A percentile compares a stretch with the other conserved stretches of the same genome.
Evolutionary conservation across 1,140 invertebrate species (phyloP).

Genomic region (Ceratosolen solmsi): DNA sequence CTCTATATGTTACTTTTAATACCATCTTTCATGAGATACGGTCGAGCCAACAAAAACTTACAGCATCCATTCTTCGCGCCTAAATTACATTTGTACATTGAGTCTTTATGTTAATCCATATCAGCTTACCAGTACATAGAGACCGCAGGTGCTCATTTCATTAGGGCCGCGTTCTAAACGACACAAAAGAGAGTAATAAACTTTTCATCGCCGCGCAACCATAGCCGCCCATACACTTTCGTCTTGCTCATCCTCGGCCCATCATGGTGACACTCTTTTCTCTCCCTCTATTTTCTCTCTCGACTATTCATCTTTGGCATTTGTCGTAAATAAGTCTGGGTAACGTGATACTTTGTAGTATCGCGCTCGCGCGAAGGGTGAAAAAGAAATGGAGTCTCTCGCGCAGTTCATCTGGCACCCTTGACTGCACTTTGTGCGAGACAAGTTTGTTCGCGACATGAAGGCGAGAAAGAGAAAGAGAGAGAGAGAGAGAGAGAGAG

Average conservation of each 20-base stretch:
- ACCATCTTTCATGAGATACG: too few relatives aligned
- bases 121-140: not conserved
- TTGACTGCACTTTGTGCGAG: not conserved
- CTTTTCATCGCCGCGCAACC: constrained; percentile 33
- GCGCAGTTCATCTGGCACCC: constrained; percentile 43
- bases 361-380: constrained; percentile 51
- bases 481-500: not conserved
- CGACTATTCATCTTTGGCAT: constrained; percentile 30
- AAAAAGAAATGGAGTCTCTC: constrained; percentile 35
- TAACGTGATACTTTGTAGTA: constrained; percentile 51
- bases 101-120: not conserved
- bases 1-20: too few relatives aligned
- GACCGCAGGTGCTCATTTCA: constrained; percentile 25
- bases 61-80: too few relatives aligned
- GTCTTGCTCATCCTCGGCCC: not conserved
- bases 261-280: not conserved
- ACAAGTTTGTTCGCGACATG: too few relatives aligned
- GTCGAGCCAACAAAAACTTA: too few relatives aligned
- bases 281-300: not conserved
- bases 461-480: not conserved
- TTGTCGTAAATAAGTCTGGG: constrained; percentile 48
- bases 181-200: constrained; percentile 48
- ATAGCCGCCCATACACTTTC: not conserved
- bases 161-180: constrained; percentile 10
- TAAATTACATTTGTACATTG: not conserved